Evolutionary conservation across 2,888 invertebrate genomes (phyloP).

Genomic region (Athalia rosae): DNA sequence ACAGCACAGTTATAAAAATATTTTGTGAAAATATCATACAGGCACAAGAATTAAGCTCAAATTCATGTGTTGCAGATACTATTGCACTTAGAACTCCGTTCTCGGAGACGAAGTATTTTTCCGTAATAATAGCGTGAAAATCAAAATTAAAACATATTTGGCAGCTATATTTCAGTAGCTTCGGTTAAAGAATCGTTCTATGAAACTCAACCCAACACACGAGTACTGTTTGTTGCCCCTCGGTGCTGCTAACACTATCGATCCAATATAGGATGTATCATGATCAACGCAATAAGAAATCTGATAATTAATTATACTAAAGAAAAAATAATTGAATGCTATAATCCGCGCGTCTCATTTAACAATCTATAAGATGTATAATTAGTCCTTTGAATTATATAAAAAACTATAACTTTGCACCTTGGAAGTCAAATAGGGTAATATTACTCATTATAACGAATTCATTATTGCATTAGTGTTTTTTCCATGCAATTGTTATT

Average conservation of each 20-base stretch:
- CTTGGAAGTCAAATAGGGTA: conserved; percentile 36
- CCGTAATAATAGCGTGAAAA: too few relatives aligned
- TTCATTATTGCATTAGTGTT: conserved; percentile 4
- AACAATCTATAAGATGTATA: neutral
- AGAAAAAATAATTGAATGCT: too few relatives aligned
- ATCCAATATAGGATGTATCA: too few relatives aligned
- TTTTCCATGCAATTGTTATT: conserved; percentile 25
- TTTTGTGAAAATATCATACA: conserved; percentile 23
- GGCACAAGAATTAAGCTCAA: conserved; percentile 33
- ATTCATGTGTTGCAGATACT: conserved; percentile 3
- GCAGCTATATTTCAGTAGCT: too few relatives aligned
- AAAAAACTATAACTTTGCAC: conserved; percentile 27
- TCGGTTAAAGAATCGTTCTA: too few relatives aligned
- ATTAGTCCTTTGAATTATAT: conserved; percentile 2
- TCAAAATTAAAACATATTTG: too few relatives aligned
- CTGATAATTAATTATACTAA: too few relatives aligned
- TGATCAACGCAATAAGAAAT: too few relatives aligned
- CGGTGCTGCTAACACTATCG: too few relatives aligned
- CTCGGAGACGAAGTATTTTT: neutral
- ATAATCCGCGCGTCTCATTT: neutral
- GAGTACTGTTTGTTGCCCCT: too few relatives aligned
- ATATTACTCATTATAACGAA: conserved; percentile 20
- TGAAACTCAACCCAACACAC: too few relatives aligned
- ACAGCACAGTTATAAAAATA: conserved; percentile 31
- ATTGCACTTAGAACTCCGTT: neutral